A percentile compares a stretch with the other conserved stretches of the same genome.
Conservation (phyloP, 2,113 vertebrate species). For the Cottus gobio region DNA sequence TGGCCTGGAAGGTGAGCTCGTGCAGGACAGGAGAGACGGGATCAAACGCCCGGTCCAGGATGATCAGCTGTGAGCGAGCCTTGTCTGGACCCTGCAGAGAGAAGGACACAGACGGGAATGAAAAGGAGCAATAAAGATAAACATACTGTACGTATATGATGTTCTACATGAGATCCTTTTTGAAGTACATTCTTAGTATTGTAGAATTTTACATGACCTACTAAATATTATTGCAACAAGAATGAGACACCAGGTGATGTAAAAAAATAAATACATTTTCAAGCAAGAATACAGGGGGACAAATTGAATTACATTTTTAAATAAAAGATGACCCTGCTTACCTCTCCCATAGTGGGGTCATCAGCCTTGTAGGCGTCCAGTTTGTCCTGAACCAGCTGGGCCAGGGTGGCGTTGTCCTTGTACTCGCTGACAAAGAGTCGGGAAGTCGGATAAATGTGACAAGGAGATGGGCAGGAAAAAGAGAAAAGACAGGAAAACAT, state of each 20-base stretch:
- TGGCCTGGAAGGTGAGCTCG: conserved; percentile 97
- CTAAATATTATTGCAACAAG: not conserved
- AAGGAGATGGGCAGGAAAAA: not conserved
- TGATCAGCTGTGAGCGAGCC: conserved; percentile 96
- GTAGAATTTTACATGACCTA: not conserved
- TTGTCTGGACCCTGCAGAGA: conserved; percentile 92
- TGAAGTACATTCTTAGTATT: not conserved
- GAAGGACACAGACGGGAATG: not conserved
- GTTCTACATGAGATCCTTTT: not conserved
- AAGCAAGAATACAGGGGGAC: not conserved
- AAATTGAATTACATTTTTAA: too few relatives aligned
- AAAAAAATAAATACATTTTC: not conserved
- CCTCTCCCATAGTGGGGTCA: conserved; percentile 98
- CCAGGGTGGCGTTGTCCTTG: conserved; percentile 96
- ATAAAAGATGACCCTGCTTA: conserved; percentile 66
- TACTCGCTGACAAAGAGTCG: conserved; percentile 77
- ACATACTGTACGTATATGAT: not conserved
- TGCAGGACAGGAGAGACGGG: conserved; percentile 93
- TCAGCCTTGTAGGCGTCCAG: conserved; percentile 97
- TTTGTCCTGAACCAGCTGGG: conserved; percentile 98
- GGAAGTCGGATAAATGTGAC: not conserved
- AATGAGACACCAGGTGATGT: not conserved
- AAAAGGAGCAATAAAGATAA: not conserved
- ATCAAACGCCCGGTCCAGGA: conserved; percentile 96
- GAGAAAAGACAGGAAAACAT: not conserved